Conservation (phyloP, 2,113 vertebrate genomes). For the Scolopax mira region DNA sequence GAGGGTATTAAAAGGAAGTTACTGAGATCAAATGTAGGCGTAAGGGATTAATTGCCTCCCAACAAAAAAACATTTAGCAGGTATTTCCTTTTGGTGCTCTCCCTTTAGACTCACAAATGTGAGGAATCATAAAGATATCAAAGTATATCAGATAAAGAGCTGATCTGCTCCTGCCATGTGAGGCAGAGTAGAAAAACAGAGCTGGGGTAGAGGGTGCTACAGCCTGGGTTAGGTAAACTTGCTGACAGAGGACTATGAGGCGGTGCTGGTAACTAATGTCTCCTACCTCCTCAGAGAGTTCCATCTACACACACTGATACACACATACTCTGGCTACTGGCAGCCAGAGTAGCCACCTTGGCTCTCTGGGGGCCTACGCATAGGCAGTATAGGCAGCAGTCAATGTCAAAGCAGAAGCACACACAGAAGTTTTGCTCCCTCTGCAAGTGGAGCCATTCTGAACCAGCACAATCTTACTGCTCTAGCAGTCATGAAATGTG, state of each 20-base stretch:
- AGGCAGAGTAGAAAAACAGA: background rate
- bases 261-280: background rate
- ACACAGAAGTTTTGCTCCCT: background rate
- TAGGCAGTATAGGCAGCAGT: background rate
- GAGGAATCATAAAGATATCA: background rate
- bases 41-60: background rate
- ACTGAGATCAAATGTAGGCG: background rate
- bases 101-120: background rate
- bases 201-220: background rate
- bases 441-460: background rate
- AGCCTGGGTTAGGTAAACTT: rapidly evolving
- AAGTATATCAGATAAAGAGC: background rate
- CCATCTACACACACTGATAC: background rate
- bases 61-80: background rate
- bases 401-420: background rate
- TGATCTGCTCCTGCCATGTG: background rate
- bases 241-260: background rate
- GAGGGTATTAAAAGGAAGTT: background rate
- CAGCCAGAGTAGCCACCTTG: background rate
- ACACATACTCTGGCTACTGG: background rate
- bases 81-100: background rate
- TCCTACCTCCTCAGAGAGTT: background rate
- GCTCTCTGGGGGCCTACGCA: background rate
- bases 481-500: background rate
- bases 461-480: background rate